Base-by-base conservation (phyloP, 2,113 vertebrate species). In the Myotis brandtii region DNA sequence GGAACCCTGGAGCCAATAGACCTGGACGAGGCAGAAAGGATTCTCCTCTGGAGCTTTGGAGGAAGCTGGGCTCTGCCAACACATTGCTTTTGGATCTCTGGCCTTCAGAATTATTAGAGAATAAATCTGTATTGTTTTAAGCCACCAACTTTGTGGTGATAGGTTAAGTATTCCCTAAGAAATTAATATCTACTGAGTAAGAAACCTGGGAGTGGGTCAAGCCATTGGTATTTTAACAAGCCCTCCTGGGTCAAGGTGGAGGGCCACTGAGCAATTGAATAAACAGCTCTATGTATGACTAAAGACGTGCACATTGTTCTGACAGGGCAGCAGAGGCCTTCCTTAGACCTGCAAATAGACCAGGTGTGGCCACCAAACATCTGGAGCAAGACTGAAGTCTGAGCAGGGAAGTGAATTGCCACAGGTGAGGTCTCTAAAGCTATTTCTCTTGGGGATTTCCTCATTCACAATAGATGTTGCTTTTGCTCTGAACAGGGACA, bases 51-150 rank as follows among this genome's bases (percentile, higher is more conserved):
- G 20, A 27, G 16, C 4, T 40, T 1, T 6, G 14, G 18, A 13
- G 72, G 27, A 3, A 77, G 2, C 0, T 0, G 0, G 5, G 11
- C 5, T 52, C 27, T 32, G 43, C 69, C 27, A 9, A 13, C 7
- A n/a, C 2, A 43, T 59, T 46, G 34, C 13, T n/a, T 93, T 67
- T 73, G n/a, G n/a, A 83, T 52, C 37, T 81, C 32, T 9, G 32
- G 21, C 50, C 30, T 89, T 59, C 13, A 23, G 70, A 62, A 69
- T 18, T 6, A 13, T 30, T 30, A 66, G 5, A 27, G 18, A 52
- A 59, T 21, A 48, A 1, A 13, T 64, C 46, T 89, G 54, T 59
- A 48, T 25, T 43, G 67, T 50, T 92, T 62, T 14, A 83, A 89
- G 56, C 46, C 27, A 46, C n/a, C 7, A 3, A 7, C 12, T 64